A percentile compares a stretch with the other conserved stretches of the same genome.
Evolutionary conservation across 2,888 invertebrate genomes (phyloP).

Genomic region (Terebella lapidaria): DNA sequence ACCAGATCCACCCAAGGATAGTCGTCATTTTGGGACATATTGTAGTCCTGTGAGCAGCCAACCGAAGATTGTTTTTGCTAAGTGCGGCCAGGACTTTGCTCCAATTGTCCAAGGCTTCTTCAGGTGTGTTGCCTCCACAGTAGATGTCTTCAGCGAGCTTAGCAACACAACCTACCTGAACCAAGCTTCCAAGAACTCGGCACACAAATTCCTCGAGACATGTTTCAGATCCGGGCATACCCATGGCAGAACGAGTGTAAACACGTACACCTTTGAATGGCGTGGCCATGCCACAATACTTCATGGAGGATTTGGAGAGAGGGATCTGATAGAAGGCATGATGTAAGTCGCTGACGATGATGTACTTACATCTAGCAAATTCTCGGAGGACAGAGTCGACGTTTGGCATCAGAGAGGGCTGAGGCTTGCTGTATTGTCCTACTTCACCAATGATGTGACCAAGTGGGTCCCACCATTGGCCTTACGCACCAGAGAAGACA

Average conservation of each 20-base stretch:
- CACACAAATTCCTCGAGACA: slow-evolving; percentile 28
- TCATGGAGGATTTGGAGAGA: slow-evolving; percentile 24
- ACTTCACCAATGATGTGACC: slow-evolving; percentile 8
- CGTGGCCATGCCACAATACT: slow-evolving; percentile 28
- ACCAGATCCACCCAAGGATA: no score
- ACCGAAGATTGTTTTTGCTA: no score
- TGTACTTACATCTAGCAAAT: slow-evolving; percentile 27
- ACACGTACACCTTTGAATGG: slow-evolving; percentile 27
- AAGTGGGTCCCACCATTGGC: slow-evolving; percentile 5
- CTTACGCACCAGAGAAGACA: slow-evolving; percentile 5
- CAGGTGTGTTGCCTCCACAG: no score
- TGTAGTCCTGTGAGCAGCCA: no score
- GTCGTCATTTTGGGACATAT: no score
- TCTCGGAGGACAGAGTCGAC: slow-evolving; percentile 19
- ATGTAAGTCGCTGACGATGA: slow-evolving; percentile 23
- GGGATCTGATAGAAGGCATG: slow-evolving; percentile 29
- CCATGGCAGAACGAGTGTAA: slow-evolving; percentile 30
- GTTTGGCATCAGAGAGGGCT: no score
- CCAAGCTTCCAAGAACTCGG: slow-evolving; percentile 21
- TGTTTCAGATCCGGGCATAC: slow-evolving; percentile 30
- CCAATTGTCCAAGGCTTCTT: slow-evolving; percentile 11
- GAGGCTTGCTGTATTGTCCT: slow-evolving; percentile 9
- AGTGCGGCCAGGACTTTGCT: slow-evolving; percentile 8
- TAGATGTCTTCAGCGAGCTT: slow-evolving; percentile 25
- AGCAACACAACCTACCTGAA: slow-evolving; percentile 12